Evolutionary conservation across 2,797 vertebrate species (phyloP).

Genomic region (Lepilemur ruficaudatus): DNA sequence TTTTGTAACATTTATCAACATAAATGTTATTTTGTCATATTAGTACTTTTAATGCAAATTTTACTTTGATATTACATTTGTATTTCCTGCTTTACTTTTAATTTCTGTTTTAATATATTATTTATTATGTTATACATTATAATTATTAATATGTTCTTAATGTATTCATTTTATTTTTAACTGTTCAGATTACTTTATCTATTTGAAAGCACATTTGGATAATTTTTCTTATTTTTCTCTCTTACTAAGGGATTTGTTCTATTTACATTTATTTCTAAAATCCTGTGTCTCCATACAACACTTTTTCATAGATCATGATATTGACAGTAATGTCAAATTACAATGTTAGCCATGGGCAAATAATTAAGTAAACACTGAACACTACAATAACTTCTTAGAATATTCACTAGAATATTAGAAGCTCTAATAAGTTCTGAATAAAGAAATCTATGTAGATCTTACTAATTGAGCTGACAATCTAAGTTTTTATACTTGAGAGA

Average conservation of each 20-base stretch:
- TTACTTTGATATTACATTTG: neutral
- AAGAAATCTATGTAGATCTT: neutral
- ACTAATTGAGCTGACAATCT: neutral
- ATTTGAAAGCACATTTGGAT: neutral
- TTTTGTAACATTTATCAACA: neutral
- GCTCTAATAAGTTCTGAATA: neutral
- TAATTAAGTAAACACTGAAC: neutral
- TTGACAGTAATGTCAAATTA: neutral
- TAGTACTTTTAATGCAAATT: neutral
- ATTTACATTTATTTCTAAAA: neutral
- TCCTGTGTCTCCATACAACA: neutral
- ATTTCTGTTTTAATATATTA: neutral
- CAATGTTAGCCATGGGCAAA: neutral
- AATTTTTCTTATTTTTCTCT: neutral
- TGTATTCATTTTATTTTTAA: neutral
- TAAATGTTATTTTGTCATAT: neutral
- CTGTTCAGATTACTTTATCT: neutral
- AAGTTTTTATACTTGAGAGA: neutral
- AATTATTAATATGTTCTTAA: neutral
- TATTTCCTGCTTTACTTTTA: neutral
- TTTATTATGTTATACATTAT: neutral
- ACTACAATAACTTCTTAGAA: neutral
- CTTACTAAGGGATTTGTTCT: neutral
- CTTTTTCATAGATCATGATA: neutral
- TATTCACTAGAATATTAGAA: constrained; percentile 3